Conservation (phyloP, 2,113 vertebrate genomes). For the Nyctibius bracteatus region DNA sequence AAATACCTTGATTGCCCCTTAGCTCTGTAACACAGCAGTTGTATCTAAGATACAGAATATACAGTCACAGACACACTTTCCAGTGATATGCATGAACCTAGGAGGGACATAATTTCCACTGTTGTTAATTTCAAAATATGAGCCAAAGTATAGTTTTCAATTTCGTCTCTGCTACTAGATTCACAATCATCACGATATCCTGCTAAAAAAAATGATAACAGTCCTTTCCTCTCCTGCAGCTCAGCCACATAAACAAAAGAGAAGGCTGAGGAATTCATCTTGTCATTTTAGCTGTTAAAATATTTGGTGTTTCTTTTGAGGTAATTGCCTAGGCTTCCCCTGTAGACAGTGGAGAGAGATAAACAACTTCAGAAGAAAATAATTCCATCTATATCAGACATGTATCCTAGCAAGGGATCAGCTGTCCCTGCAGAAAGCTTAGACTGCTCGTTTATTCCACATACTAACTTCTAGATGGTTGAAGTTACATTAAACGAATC, state of each 20-base stretch:
- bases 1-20: neutral
- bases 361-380: constrained; percentile 49
- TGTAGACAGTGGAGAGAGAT: neutral
- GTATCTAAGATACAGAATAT: neutral
- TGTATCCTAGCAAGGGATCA: constrained; percentile 8
- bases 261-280: neutral
- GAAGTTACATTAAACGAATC: constrained; percentile 21
- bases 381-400: neutral
- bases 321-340: neutral
- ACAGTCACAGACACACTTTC: neutral
- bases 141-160: neutral
- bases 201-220: neutral
- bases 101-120: neutral
- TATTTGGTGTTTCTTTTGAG: constrained; percentile 32
- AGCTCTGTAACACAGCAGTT: neutral
- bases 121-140: neutral
- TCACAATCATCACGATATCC: neutral
- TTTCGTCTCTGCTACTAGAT: neutral
- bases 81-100: neutral
- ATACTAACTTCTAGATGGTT: neutral
- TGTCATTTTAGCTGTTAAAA: constrained; percentile 13
- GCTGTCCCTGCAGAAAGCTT: constrained; percentile 38
- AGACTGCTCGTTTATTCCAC: constrained; percentile 15
- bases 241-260: neutral
- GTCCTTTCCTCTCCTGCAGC: neutral